Percentiles rank a stretch among this genome's conserved stretches.
Conservation (phyloP, 2,113 vertebrate genomes). For the Scophthalmus maximus region DNA sequence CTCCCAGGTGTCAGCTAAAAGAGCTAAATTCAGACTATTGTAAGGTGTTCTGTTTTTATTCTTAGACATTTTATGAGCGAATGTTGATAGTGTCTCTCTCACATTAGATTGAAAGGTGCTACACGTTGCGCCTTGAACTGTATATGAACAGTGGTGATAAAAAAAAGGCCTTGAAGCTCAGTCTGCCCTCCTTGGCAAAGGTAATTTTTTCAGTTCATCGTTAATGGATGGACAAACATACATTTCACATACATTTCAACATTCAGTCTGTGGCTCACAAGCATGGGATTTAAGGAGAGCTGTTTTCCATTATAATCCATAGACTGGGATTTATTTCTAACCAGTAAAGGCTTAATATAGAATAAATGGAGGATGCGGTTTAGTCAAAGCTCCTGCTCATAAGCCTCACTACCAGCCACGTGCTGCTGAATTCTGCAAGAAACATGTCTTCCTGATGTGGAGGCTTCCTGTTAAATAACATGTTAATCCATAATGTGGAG, state of each 20-base stretch:
- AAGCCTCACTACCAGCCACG: constrained; percentile 22
- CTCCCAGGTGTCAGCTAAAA: constrained; percentile 23
- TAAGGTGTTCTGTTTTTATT: constrained; percentile 8
- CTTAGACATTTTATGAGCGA: constrained; percentile 25
- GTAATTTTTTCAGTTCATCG: no score
- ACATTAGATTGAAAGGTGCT: constrained; percentile 14
- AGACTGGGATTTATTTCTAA: constrained; percentile 55
- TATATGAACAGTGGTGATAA: constrained; percentile 6
- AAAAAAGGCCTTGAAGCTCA: background rate
- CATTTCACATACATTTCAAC: background rate
- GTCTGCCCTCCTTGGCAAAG: background rate
- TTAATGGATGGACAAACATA: background rate
- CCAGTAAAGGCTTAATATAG: constrained; percentile 49
- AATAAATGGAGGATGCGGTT: constrained; percentile 63
- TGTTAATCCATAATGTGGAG: constrained; percentile 61
- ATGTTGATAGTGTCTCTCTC: constrained; percentile 3
- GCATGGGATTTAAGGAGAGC: background rate
- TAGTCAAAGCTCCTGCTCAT: constrained; percentile 46
- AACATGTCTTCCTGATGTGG: constrained; percentile 49
- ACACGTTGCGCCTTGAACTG: constrained; percentile 21
- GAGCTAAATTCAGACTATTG: constrained; percentile 19
- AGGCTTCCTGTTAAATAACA: constrained; percentile 40
- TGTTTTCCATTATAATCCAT: constrained; percentile 29
- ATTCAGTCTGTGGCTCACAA: background rate
- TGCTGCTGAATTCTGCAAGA: constrained; percentile 18